Evolutionary conservation across 2,888 invertebrate species (phyloP).

Genomic region (Tenodera sinensis): DNA sequence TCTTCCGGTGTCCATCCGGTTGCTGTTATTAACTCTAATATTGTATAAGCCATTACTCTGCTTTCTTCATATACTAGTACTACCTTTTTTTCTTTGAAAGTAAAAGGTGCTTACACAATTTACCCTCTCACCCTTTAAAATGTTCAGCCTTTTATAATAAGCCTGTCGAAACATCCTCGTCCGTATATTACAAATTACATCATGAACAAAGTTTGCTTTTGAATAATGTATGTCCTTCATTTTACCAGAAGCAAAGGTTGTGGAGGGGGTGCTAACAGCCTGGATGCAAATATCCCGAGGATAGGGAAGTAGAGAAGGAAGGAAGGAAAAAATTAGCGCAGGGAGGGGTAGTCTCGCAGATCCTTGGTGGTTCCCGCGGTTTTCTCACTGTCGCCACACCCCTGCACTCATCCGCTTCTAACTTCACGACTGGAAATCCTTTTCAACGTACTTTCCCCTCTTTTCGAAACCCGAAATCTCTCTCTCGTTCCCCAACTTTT

Average conservation of each 20-base stretch:
- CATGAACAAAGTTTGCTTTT: conserved; percentile 1
- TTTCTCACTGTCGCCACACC: background rate
- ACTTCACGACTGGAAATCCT: conserved; percentile 23
- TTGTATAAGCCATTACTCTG: no score
- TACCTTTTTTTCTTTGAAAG: no score
- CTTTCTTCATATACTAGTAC: background rate
- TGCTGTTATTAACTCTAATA: no score
- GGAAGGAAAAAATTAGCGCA: background rate
- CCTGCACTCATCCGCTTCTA: conserved; percentile 19
- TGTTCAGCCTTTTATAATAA: background rate
- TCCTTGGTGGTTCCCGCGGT: background rate
- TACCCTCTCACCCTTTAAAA: background rate
- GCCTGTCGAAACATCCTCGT: background rate
- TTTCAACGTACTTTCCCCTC: conserved; percentile 22
- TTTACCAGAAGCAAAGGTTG: background rate
- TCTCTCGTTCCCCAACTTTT: background rate
- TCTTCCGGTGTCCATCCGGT: no score
- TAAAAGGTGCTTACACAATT: background rate
- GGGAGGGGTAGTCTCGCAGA: background rate
- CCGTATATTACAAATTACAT: conserved; percentile 7
- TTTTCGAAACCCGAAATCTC: conserved; percentile 3
- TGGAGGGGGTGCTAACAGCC: background rate
- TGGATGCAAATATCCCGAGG: background rate
- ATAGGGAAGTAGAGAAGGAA: background rate
- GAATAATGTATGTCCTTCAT: conserved; percentile 16